Percentiles rank a stretch among this genome's conserved stretches.
Conservation (phyloP, 1,140 invertebrate species). For the Bombus cullumanus region DNA sequence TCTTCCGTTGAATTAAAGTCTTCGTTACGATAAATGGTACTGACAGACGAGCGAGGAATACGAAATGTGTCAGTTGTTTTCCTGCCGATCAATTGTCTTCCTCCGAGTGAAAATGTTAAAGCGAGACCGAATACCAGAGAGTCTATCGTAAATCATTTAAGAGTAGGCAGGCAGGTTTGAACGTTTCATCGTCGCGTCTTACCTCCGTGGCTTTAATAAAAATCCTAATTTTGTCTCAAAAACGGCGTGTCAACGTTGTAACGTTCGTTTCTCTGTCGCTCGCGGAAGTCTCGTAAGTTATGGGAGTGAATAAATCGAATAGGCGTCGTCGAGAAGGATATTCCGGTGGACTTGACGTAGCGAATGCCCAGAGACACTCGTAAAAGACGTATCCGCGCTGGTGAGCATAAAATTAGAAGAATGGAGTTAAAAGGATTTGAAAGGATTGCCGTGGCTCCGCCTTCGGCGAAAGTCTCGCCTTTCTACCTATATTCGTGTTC, state of each 20-base stretch:
- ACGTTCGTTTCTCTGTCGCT: neutral
- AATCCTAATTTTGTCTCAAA: neutral
- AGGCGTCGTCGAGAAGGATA: slow-evolving; percentile 13
- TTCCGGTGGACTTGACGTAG: slow-evolving; percentile 61
- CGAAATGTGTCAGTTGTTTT: neutral
- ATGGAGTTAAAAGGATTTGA: slow-evolving; percentile 75
- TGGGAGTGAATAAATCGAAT: slow-evolving; percentile 23
- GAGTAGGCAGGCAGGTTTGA: neutral
- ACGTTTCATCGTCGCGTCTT: neutral
- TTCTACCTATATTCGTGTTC: slow-evolving; percentile 22
- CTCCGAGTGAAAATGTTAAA: neutral
- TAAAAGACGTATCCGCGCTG: slow-evolving; percentile 66
- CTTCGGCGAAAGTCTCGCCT: slow-evolving; percentile 51
- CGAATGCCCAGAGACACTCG: slow-evolving; percentile 62
- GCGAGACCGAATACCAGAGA: neutral
- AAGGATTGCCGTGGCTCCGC: slow-evolving; percentile 70
- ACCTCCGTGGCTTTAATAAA: neutral
- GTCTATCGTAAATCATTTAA: neutral
- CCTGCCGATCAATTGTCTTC: neutral
- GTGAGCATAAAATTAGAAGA: slow-evolving; percentile 76
- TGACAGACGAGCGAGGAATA: neutral
- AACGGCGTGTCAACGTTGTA: no score
- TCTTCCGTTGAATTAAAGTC: neutral
- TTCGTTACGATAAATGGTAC: neutral
- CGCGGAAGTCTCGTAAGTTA: slow-evolving; percentile 35